Evolutionary conservation across 2,113 vertebrate species (phyloP), one percentile per base, ranked within the genome.

Genomic region (Sylvilagus bachmani): DNA sequence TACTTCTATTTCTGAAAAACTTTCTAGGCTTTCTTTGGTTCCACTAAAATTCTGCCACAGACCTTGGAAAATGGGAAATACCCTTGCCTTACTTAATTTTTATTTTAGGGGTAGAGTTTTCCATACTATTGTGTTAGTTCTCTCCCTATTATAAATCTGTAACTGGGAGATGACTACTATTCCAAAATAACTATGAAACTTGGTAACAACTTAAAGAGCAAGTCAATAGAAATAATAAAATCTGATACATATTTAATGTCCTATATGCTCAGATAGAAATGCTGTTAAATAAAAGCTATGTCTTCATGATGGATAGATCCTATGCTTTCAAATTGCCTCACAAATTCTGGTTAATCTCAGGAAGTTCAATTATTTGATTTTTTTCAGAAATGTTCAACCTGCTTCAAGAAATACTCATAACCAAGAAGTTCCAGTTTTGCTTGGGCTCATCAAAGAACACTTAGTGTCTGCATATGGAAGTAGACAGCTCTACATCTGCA

Each of bases 331-430:
- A 86, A 21, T 88, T 92, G 71, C 19, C 17, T 58, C 67, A 78
- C 53, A 89, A 62, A 17, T 78, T 22, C 8, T 78, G 86, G 89
- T 70, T 49, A 62, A 87, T 73, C 64, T 75, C 25, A 70, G 6
- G 21, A 91, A 88, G 69, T 8, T 79, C n/a, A 94, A 36, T 25
- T 86, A 9, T 90, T 25, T 24, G 77, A 25, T 74, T 55, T 29
- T 86, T 96, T 53, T 12, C 79, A 92, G 53, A 95, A 62, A 58
- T 81, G 90, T 95, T 80, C 53, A 85, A 49, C 21, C 5, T 92
- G 5, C 7, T 88, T 90, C 44, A 81, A 70, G n/a, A 70, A 80
- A 78, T 70, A 67, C 24, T 86, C 6, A n/a, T 62, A 86, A 70
- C 6, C 4, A 58, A 69, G 36, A 73, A 1, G 5, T 73, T n/a